Conservation (phyloP, 2,113 vertebrate species). For the Psilopogon haemacephalus region DNA sequence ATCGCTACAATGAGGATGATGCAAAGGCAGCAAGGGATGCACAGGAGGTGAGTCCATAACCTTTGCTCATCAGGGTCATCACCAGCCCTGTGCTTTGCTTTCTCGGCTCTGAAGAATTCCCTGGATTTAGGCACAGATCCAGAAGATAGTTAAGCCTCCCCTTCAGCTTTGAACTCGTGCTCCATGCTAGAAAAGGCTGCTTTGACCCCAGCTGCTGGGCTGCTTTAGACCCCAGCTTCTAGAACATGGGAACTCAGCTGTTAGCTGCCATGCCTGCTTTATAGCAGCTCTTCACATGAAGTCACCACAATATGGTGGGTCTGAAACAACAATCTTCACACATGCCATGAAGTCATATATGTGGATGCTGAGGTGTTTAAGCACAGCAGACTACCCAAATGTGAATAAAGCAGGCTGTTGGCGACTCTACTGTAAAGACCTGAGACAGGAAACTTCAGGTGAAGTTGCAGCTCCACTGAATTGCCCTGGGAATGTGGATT, state of each 20-base stretch:
- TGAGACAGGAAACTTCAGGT: not conserved
- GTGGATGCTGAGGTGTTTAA: not conserved
- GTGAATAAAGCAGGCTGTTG: not conserved
- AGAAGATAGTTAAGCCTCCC: not conserved
- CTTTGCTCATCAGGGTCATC: not conserved
- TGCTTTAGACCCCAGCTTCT: not conserved
- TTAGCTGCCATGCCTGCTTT: not conserved
- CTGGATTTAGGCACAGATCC: not conserved
- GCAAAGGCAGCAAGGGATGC: slow-evolving; percentile 98
- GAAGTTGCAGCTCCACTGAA: not conserved
- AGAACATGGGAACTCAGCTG: not conserved
- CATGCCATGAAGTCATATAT: not conserved
- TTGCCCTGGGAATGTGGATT: not conserved
- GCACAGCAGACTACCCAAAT: not conserved
- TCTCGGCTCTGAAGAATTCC: not conserved
- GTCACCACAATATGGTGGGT: not conserved
- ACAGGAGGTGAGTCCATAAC: slow-evolving; percentile 87
- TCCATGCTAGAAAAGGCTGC: no score
- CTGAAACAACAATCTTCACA: not conserved
- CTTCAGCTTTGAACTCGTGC: not conserved
- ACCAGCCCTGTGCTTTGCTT: not conserved
- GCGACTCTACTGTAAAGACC: not conserved
- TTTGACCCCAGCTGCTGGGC: not conserved
- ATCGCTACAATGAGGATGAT: slow-evolving; percentile 99
- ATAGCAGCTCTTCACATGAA: not conserved